A percentile compares a stretch with the other conserved stretches of the same genome.
phyloP scores from a whole-genome alignment of 2,797 vertebrate species.

The Anguilla obscura region DNA sequence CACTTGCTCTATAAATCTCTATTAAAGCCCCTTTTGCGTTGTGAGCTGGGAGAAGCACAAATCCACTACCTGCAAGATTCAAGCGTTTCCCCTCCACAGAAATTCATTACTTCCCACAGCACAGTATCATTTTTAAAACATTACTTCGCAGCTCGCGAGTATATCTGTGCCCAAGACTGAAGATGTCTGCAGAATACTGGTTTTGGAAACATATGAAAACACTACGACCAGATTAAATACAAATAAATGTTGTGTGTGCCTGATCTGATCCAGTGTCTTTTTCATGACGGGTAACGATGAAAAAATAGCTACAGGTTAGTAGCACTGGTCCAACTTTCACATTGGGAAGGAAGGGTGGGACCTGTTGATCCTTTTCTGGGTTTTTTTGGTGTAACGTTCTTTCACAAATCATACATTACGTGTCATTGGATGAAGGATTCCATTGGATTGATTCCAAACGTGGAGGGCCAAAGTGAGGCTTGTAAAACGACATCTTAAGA shows the following conservation, averaged over 20 bases:
- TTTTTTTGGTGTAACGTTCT: background rate
- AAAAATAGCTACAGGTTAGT: background rate
- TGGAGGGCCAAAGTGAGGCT: background rate
- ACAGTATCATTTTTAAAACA: conserved; percentile 68
- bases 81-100: conserved; percentile 68
- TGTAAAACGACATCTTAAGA: background rate
- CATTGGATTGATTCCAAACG: background rate
- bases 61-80: conserved; percentile 74
- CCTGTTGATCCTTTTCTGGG: too few species aligned
- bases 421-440: background rate
- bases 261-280: background rate
- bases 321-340: background rate
- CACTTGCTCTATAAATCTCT: conserved; percentile 81
- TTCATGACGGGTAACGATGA: background rate
- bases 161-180: conserved; percentile 63
- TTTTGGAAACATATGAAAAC: background rate
- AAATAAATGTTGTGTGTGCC: background rate
- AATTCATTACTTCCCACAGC: conserved; percentile 78
- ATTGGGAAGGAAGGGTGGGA: background rate
- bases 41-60: conserved; percentile 67
- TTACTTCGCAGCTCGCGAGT: conserved; percentile 67
- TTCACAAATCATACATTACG: background rate
- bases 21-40: conserved; percentile 78
- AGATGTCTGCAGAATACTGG: background rate
- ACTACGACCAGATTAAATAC: background rate